These are phyloP conservation scores for Sussaba pulchella DNA, from an alignment of 2,888 invertebrate genomes.

Conservation along the genomic window DNA sequence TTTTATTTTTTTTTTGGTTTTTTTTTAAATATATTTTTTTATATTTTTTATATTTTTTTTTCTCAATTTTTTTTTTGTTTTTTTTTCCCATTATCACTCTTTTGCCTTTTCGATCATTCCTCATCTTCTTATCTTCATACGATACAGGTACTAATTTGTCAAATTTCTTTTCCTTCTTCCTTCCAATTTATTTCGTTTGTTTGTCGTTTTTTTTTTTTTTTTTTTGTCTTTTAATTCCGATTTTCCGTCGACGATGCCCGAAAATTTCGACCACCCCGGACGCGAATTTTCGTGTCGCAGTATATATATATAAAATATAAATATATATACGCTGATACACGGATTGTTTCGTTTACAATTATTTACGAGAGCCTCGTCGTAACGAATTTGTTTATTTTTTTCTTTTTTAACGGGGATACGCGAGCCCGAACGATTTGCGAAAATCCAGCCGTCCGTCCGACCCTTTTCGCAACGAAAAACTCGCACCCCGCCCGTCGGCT, in stretches of 20 bases:
- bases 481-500: not conserved
- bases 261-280: not conserved
- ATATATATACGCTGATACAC: slow-evolving; percentile 25
- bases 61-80: slow-evolving; percentile 43
- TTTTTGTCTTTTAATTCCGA: slow-evolving; percentile 7
- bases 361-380: slow-evolving; percentile 16
- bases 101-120: slow-evolving; percentile 14
- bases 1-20: slow-evolving; percentile 42
- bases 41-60: slow-evolving; percentile 28
- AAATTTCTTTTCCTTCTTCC: slow-evolving; percentile 38
- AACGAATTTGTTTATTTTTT: slow-evolving; percentile 40
- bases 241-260: slow-evolving; percentile 67
- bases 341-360: slow-evolving; percentile 38
- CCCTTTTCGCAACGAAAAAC: slow-evolving; percentile 11
- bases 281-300: slow-evolving; percentile 12
- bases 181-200: no score
- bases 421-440: slow-evolving; percentile 35
- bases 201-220: no score
- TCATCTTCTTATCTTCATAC: slow-evolving; percentile 73
- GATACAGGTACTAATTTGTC: slow-evolving; percentile 80
- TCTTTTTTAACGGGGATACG: not conserved
- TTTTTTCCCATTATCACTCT: slow-evolving; percentile 7
- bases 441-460: slow-evolving; percentile 12
- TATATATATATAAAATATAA: slow-evolving; percentile 21
- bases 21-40: slow-evolving; percentile 10